Percentiles rank a stretch among this genome's conserved stretches.
phyloP scores from a whole-genome alignment of 2,113 vertebrate species.

The Antechinus flavipes region DNA sequence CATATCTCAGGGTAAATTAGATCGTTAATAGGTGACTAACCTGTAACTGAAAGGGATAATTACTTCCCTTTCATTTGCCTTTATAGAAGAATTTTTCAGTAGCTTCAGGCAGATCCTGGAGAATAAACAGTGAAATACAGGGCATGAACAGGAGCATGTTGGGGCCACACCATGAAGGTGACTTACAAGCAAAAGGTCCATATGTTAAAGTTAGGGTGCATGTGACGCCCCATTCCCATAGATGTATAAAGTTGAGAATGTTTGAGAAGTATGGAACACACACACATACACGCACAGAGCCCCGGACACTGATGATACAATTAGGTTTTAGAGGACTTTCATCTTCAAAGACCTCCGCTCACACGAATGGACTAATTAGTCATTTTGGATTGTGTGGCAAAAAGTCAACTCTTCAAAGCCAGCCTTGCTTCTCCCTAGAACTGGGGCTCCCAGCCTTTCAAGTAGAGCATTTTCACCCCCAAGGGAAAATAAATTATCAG shows the following conservation, averaged over 20 bases:
- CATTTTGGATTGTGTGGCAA: conserved; percentile 51
- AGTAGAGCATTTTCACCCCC: conserved; percentile 60
- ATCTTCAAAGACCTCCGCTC: conserved; percentile 77
- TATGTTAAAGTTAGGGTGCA: conserved; percentile 28
- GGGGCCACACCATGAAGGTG: conserved; percentile 41
- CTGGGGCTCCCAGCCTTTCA: conserved; percentile 55
- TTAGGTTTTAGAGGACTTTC: conserved; percentile 73
- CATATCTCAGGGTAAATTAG: conserved; percentile 34
- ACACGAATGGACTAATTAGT: conserved; percentile 72
- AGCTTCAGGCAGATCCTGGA: conserved; percentile 55
- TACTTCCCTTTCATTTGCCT: conserved; percentile 69
- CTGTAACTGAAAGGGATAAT: conserved; percentile 70
- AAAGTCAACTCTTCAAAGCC: conserved; percentile 70
- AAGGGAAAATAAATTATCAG: conserved; percentile 40
- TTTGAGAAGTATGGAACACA: conserved; percentile 70
- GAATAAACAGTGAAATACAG: conserved; percentile 45
- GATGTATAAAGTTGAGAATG: conserved; percentile 66
- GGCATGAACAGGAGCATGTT: conserved; percentile 61
- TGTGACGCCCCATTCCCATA: conserved; percentile 54
- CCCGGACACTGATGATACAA: conserved; percentile 70
- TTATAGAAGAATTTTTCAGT: conserved; percentile 66
- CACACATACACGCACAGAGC: conserved; percentile 40
- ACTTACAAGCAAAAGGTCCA: conserved; percentile 40
- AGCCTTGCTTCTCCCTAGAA: conserved; percentile 49
- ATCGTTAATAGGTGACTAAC: conserved; percentile 69